Evolutionary conservation across 2,888 invertebrate genomes (phyloP).

Genomic region (Drosophila cognata): DNA sequence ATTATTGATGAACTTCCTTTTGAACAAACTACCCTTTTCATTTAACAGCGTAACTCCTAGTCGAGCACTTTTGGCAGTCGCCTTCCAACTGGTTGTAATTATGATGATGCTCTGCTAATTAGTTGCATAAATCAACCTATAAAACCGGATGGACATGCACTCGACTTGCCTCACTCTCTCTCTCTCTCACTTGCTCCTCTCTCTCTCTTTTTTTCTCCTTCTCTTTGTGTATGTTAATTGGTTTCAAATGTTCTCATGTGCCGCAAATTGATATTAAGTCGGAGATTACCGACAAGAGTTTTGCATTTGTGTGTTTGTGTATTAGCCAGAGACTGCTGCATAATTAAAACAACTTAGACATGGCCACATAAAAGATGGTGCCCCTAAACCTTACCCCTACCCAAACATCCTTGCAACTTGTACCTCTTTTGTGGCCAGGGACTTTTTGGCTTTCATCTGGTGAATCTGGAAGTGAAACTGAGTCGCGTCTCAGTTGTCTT

Average conservation of each 20-base stretch:
- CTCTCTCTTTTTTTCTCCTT: constrained; percentile 5
- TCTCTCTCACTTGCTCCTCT: neutral
- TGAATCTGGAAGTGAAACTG: constrained; percentile 42
- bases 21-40: neutral
- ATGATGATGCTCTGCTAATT: constrained; percentile 67
- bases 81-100: constrained; percentile 37
- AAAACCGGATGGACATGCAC: constrained; percentile 59
- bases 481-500: constrained; percentile 50
- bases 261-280: constrained; percentile 55
- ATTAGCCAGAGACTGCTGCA: constrained; percentile 32
- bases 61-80: neutral
- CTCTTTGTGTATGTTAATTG: constrained; percentile 56
- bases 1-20: neutral
- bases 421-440: neutral
- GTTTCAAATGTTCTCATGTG: constrained; percentile 68
- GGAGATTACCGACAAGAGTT: constrained; percentile 64
- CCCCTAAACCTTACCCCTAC: constrained; percentile 11
- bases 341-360: constrained; percentile 68
- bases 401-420: constrained; percentile 15
- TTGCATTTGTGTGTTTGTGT: constrained; percentile 59
- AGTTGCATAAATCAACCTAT: constrained; percentile 75
- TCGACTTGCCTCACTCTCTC: neutral
- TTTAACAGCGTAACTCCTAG: neutral
- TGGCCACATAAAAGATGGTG: constrained; percentile 40
- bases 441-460: constrained; percentile 50